Evolutionary conservation across 2,113 vertebrate genomes (phyloP).

Genomic region (Nothoprocta perdicaria): DNA sequence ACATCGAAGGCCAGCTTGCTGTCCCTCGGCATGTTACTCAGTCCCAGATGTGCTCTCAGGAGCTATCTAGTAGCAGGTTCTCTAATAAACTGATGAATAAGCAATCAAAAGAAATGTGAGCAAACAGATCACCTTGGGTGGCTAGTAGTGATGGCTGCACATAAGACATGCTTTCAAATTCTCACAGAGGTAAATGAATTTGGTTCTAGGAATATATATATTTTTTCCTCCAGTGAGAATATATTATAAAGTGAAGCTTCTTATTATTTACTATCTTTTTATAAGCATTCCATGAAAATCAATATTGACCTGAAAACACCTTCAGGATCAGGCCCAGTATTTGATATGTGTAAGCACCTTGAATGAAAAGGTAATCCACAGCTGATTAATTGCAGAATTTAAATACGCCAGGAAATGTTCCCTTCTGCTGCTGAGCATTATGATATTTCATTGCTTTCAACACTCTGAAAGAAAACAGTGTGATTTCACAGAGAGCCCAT

Average conservation of each 20-base stretch:
- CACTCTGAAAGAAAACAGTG: not conserved
- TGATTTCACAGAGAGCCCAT: not conserved
- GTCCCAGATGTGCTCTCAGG: rapidly evolving
- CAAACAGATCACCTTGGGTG: constrained; percentile 3
- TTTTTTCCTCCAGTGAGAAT: not conserved
- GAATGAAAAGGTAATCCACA: not conserved
- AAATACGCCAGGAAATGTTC: not conserved
- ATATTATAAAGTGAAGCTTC: not conserved
- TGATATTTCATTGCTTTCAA: not conserved
- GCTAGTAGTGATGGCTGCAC: not conserved
- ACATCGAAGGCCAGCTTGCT: not conserved
- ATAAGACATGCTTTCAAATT: not conserved
- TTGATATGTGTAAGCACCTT: not conserved
- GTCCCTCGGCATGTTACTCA: not conserved
- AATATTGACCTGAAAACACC: not conserved
- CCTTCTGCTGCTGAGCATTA: not conserved
- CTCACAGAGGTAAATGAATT: not conserved
- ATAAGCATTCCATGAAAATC: not conserved
- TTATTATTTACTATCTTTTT: not conserved
- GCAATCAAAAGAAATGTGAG: constrained; percentile 14
- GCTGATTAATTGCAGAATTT: not conserved
- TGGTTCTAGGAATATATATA: not conserved
- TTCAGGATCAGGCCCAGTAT: not conserved
- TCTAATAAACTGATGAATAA: constrained; percentile 15
- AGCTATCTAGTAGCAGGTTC: not conserved